Evolutionary conservation across 1,140 invertebrate genomes (phyloP).

Genomic region (Formica exsecta): DNA sequence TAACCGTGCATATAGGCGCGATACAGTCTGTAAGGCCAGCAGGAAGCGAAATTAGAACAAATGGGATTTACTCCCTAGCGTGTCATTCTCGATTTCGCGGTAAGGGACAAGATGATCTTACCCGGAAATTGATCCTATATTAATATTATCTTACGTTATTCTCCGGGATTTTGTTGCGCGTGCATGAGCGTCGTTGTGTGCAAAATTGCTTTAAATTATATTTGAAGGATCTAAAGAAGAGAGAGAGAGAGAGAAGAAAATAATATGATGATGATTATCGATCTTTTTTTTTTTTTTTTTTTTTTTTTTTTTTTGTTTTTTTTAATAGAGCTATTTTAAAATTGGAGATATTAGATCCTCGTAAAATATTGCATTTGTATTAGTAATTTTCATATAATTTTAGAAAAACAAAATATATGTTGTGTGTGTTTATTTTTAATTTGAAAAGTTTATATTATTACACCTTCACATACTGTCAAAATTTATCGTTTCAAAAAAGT

Average conservation of each 20-base stretch:
- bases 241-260: background rate
- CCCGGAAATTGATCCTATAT: constrained; percentile 9
- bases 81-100: constrained; percentile 20
- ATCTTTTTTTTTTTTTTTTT: background rate
- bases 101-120: background rate
- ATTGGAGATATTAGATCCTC: background rate
- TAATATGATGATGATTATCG: background rate
- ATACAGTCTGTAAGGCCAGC: background rate
- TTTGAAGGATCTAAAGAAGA: background rate
- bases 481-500: background rate
- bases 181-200: background rate
- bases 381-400: background rate
- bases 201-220: constrained; percentile 4
- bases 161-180: background rate
- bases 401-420: background rate
- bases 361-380: background rate
- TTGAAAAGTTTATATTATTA: background rate
- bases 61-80: background rate
- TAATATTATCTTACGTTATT: constrained; percentile 7
- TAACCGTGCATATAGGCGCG: background rate
- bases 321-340: background rate
- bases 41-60: constrained; percentile 49
- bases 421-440: background rate
- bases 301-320: background rate
- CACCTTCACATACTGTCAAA: background rate